Base-by-base conservation (phyloP, 1,140 invertebrate genomes). In the Holcopasites calliopsidis region DNA sequence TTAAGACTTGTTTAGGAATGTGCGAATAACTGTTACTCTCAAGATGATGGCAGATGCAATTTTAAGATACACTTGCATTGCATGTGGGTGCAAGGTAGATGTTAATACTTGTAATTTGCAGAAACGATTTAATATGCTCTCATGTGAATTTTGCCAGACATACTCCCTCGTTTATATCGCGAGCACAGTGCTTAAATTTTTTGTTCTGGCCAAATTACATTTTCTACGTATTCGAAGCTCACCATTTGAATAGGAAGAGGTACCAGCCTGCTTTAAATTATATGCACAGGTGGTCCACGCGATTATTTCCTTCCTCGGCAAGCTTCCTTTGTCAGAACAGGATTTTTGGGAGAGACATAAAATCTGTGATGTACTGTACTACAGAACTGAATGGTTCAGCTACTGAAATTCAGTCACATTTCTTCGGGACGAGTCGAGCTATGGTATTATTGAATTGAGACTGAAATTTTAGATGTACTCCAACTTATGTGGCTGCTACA, bases 281-380 rank as follows among this genome's bases (percentile, higher is more conserved):
- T n/a, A n/a, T n/a, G n/a, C n/a, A n/a, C n/a, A n/a, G n/a, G n/a
- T n/a, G n/a, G n/a, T n/a, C n/a, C n/a, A n/a, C n/a, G n/a, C n/a
- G n/a, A n/a, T n/a, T n/a, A n/a, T n/a, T n/a, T n/a, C n/a, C n/a
- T n/a, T n/a, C n/a, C 8, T n/a, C 44, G 35, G 35, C 50, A 50
- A 50, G 61, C 31, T 50, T 33, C 61, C 21, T 28, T 35, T 49
- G 13, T n/a, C 31, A 21, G 10, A 50, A 50, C 13, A 35, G 44
- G 11, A 16, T 38, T 65, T 49, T 35, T 10, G 44, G 61, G 28
- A 13, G 1, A 28, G 23, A 49, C 61, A 26, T 65, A 65, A 65
- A 50, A 65, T 35, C 47, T 50, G 10, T 50, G 61, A 65, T 50
- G 31, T 35, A 50, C 26, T 35, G 61, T n/a, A 50, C 61, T 49